Conservation (phyloP, 1,140 invertebrate species). For the Eupeodes corollae region DNA sequence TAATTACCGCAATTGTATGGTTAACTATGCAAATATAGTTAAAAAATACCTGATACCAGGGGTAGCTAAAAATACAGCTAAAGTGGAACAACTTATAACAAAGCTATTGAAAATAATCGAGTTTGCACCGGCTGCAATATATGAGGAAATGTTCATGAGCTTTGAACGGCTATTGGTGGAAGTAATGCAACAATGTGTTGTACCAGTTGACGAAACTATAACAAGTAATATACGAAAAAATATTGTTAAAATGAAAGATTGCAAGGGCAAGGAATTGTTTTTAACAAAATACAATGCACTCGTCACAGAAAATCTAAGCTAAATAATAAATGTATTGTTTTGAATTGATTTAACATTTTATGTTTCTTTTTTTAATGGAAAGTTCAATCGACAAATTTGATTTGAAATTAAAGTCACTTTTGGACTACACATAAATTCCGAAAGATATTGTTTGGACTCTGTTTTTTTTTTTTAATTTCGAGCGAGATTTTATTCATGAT, state of each 20-base stretch:
- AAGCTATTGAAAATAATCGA: conserved; percentile 7
- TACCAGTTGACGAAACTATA: conserved; percentile 4
- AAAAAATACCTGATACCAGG: neutral
- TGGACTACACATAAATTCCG: no score
- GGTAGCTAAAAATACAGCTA: neutral
- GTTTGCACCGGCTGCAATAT: conserved; percentile 6
- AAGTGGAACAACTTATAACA: neutral
- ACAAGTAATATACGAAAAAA: conserved; percentile 3
- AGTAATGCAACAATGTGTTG: conserved; percentile 3
- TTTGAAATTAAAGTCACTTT: no score
- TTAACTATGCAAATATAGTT: conserved; percentile 5
- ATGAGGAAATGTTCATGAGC: conserved; percentile 10
- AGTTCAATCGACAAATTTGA: no score
- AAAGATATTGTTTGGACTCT: no score
- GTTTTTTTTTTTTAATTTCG: no score
- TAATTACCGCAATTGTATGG: neutral
- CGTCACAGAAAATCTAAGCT: neutral
- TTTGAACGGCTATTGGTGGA: conserved; percentile 6
- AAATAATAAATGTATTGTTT: no score
- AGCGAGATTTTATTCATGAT: no score
- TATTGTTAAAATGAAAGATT: conserved; percentile 7
- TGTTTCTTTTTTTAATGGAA: no score
- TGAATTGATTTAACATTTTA: no score
- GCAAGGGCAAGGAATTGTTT: conserved; percentile 9
- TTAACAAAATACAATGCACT: neutral